Evolutionary conservation across 2,113 vertebrate species (phyloP), one percentile per base, ranked within the genome.

Genomic region (Oncorhynchus clarkii): DNA sequence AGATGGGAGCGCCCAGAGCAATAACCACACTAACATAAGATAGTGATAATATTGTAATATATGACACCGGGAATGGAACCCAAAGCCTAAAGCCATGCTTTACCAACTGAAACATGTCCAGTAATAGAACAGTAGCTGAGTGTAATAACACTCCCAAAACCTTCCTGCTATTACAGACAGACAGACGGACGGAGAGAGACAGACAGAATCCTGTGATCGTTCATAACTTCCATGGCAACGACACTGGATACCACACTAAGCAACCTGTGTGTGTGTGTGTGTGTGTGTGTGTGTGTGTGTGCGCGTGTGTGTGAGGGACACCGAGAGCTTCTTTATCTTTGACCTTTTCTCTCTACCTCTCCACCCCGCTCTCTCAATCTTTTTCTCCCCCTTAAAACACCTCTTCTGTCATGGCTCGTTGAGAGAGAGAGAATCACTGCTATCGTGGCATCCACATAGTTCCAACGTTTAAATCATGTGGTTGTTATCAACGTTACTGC

Each of bases 161-260:
- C 39, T 39, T 39, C 39, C 39, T 39, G 39, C 39, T 39, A 39
- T 39, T 9, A 9, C 39, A 39, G 39, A 39, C 39, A 9, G 8
- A 22, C 22, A 2, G 9, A 26, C 22, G 26, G 24, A 26, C 12
- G 0, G 24, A 65, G 26, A n/a, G 24, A 65, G 7, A n/a, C 59
- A 62, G 22, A 62, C 18, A 16, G 49, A 51, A 51, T 14, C 49
- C 49, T 51, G 49, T 51, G 12, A 54, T 86, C 86, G 73, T 85
- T 89, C 75, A 73, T 72, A 11, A 85, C 88, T 85, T 88, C 89
- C 81, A 89, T 89, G 76, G 84, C 76, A 88, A 91, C 86, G 20
- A 67, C 73, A 76, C 29, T 54, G 67, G 80, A 78, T 77, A 76
- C 26, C 67, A 79, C 80, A 89, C 73, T 29, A 57, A 48, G 45